Evolutionary conservation across 2,797 vertebrate species (phyloP).

Genomic region (Girardinus metallicus): DNA sequence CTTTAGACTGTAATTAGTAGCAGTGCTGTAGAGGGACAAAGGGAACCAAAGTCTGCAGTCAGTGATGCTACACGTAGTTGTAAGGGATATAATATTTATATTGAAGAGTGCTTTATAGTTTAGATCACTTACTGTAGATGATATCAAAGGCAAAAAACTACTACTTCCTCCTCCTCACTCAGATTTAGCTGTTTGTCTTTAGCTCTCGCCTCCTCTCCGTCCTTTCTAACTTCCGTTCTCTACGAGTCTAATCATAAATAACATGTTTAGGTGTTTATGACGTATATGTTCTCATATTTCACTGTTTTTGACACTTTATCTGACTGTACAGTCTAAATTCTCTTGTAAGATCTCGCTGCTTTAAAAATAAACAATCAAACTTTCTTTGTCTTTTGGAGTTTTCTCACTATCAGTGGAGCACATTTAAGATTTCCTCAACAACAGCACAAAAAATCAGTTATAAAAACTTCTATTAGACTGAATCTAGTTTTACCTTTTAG

Average conservation of each 20-base stretch:
- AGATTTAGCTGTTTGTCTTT: constrained; percentile 50
- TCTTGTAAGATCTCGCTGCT: constrained; percentile 75
- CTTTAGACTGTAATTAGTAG: constrained; percentile 79
- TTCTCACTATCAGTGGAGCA: neutral
- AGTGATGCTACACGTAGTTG: constrained; percentile 39
- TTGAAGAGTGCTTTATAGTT: constrained; percentile 52
- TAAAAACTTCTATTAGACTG: neutral
- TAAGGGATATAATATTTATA: constrained; percentile 37
- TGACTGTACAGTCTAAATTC: constrained; percentile 63
- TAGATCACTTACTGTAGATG: constrained; percentile 64
- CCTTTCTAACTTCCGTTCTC: constrained; percentile 37
- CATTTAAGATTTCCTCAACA: neutral
- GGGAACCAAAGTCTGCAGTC: constrained; percentile 72
- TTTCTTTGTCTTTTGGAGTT: constrained; percentile 31
- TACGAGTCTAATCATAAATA: constrained; percentile 28
- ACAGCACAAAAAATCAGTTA: neutral
- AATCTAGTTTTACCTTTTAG: neutral
- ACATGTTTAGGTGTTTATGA: constrained; percentile 23
- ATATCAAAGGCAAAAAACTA: constrained; percentile 57
- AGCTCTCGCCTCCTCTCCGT: constrained; percentile 35
- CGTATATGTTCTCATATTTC: constrained; percentile 41
- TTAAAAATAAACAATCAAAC: constrained; percentile 77
- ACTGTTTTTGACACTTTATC: constrained; percentile 35
- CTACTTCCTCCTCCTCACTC: constrained; percentile 53
- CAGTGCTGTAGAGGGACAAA: constrained; percentile 68